phyloP scores from a whole-genome alignment of 2,113 vertebrate species.

The Pangasianodon hypophthalmus region DNA sequence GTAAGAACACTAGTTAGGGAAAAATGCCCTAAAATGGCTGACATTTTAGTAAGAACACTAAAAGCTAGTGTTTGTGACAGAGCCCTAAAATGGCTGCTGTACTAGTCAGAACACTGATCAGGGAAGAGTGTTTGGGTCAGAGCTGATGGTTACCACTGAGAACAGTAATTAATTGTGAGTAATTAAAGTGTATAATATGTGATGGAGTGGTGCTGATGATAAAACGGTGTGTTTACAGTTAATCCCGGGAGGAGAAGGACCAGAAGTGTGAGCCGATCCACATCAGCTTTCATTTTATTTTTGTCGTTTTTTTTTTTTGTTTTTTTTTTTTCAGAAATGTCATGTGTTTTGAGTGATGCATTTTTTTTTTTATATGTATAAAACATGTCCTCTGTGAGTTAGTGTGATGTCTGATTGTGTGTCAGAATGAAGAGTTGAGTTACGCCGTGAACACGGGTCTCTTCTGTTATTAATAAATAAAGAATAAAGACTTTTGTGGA shows the following conservation, averaged over 20 bases:
- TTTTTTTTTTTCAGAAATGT: background rate
- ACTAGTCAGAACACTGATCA: too few relatives aligned
- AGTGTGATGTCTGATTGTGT: background rate
- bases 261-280: constrained; percentile 81
- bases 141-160: background rate
- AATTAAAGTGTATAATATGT: background rate
- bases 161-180: background rate
- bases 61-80: background rate
- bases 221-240: constrained; percentile 71
- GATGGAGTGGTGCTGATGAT: background rate
- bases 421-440: constrained; percentile 4
- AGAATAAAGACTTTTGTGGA: background rate
- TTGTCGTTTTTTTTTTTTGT: background rate
- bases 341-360: background rate
- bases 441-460: background rate
- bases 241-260: constrained; percentile 97
- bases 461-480: background rate
- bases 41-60: background rate
- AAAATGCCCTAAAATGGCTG: background rate
- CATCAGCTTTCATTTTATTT: background rate
- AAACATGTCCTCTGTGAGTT: background rate
- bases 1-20: background rate
- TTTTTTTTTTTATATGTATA: background rate
- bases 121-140: too few relatives aligned
- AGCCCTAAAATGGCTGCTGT: background rate